Conservation (phyloP, 2,797 vertebrate genomes). For the Micropoecilia bifurca region DNA sequence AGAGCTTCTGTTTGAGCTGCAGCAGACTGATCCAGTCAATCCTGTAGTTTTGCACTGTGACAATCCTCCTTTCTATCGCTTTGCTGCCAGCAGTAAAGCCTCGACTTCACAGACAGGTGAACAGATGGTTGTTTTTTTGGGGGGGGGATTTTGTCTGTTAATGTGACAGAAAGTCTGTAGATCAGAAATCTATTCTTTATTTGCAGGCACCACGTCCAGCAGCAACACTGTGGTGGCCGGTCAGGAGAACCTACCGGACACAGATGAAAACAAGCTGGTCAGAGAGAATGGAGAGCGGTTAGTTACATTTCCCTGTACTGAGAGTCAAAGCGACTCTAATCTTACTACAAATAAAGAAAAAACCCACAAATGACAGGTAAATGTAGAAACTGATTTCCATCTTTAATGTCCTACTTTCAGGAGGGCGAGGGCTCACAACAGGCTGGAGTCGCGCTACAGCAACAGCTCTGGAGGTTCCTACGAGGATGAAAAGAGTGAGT, state of each 20-base stretch:
- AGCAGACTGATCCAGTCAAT: conserved; percentile 98
- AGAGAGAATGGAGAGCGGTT: conserved; percentile 95
- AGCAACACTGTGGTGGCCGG: conserved; percentile 97
- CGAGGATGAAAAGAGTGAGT: conserved; percentile 97
- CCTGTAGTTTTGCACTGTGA: conserved; percentile 97
- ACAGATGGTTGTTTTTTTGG: conserved; percentile 11
- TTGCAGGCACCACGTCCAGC: conserved; percentile 94
- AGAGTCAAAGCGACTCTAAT: neutral
- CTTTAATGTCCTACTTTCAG: conserved; percentile 31
- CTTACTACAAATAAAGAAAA: neutral
- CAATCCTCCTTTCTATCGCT: conserved; percentile 97
- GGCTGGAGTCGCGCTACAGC: conserved; percentile 97
- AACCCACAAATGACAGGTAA: neutral
- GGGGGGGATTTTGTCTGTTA: neutral
- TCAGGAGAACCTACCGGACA: conserved; percentile 91
- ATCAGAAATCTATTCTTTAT: conserved; percentile 14
- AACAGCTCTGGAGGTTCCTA: conserved; percentile 99
- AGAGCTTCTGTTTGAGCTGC: conserved; percentile 96
- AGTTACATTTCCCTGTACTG: conserved; percentile 42
- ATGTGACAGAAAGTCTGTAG: conserved; percentile 5
- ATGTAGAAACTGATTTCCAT: conserved; percentile 7
- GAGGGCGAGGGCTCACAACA: conserved; percentile 93
- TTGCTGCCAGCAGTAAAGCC: conserved; percentile 94
- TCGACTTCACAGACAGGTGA: conserved; percentile 93
- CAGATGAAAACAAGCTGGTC: conserved; percentile 88